Evolutionary conservation across 2,113 vertebrate species (phyloP).

Genomic region (Columba livia): DNA sequence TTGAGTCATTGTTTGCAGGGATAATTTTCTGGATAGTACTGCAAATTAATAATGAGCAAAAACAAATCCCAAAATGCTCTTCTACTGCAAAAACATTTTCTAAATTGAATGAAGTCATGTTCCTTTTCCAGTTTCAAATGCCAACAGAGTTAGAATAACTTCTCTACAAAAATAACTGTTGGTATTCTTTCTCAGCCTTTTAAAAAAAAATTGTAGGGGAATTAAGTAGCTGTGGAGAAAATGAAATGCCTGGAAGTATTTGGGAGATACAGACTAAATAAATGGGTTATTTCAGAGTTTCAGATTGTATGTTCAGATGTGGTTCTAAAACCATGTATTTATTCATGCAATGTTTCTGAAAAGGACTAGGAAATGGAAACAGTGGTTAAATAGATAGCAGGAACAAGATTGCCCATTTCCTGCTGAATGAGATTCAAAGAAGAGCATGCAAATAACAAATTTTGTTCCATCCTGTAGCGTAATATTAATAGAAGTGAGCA

Average conservation of each 20-base stretch:
- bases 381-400: not conserved
- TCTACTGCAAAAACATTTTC: not conserved
- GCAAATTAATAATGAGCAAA: not conserved
- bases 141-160: not conserved
- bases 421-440: not conserved
- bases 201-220: fast-evolving
- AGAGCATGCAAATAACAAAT: not conserved
- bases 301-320: not conserved
- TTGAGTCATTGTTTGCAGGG: not conserved
- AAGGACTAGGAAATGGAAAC: not conserved
- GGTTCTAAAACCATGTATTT: not conserved
- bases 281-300: not conserved
- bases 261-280: not conserved
- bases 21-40: not conserved
- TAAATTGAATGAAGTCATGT: not conserved
- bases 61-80: not conserved
- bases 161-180: not conserved
- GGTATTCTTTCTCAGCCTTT: not conserved
- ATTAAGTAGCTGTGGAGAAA: not conserved
- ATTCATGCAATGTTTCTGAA: not conserved
- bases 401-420: not conserved
- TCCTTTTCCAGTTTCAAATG: not conserved
- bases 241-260: not conserved
- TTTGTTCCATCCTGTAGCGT: not conserved
- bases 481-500: not conserved